Evolutionary conservation across 35 echinoderm and acorn worm species (phyloP), one percentile per base, ranked within the genome.

Genomic region (Strongylocentrotus purpuratus): DNA sequence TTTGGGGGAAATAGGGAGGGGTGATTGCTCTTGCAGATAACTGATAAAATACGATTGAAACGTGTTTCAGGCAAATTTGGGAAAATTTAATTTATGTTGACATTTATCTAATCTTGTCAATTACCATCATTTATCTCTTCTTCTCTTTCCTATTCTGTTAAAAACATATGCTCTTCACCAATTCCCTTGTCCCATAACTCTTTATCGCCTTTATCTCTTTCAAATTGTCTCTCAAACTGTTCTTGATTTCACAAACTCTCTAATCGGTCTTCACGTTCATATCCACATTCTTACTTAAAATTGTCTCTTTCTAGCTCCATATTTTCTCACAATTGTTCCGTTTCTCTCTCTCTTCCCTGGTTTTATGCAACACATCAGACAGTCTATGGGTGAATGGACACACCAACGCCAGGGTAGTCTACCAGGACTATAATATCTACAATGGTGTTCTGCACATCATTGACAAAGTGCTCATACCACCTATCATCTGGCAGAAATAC

Each of bases 391-490:
- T 95, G 46, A 95, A 95, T 88, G 94, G 94, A 87, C 46, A 58
- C 18, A 88, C 35, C 25, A 95, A 95, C 33, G 65, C 94, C 17
- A 47, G 45, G 33, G 94, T 95, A 8, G 86, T 48, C 61, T 95
- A 95, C 85, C 61, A 86, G 32, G 85, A 95, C 31, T 95, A 95
- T 45, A 85, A 95, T 12, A 46, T 95, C 45, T 85, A 95, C 85
- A 95, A 95, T 88, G 94, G 94, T 28, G 94, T 95, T 0, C 33
- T 95, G 94, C 94, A 95, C 46, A 86, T 95, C 45, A 86, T 95
- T n/a, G 85, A 95, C 85, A 95, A 85, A 12, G 94, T 95, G 33
- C 85, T 95, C 9, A 87, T 95, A 28, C 94, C 94, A 31, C 94
- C 94, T 31, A 46, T 95, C 86, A 47, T 95, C 11, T 58, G 87